Base-by-base conservation (phyloP, 2,797 vertebrate species). In the Pelodytes ibericus region DNA sequence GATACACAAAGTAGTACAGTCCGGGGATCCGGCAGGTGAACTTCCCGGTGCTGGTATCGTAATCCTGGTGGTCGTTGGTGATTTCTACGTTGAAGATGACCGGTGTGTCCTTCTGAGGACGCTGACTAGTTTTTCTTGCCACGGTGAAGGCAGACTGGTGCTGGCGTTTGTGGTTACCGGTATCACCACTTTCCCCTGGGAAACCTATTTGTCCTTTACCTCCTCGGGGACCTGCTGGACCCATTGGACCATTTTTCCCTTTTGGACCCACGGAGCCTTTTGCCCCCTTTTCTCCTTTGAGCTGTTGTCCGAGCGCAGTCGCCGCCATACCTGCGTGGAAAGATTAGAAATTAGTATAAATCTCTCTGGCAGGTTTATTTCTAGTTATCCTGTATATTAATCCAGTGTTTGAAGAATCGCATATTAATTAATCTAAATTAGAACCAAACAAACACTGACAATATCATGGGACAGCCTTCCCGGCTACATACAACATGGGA, bases 1-100 rank as follows among this genome's bases (percentile, higher is more conserved):
- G 89, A 83, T 89, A 90, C 27, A 87, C 67, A 0, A 95, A 95
- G 82, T 93, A 95, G 81, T 95, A 95, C 10, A 91, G 60, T 20
- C 94, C 93, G 0, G 92, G 80, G 2, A 92, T 18, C 0, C 41
- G 82, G 82, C 92, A 94, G 51, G 88, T 89, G 83, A 95, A 95
- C 71, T 84, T 93, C 63, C 93, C 91, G 0, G 91, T 87, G 9
- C 1, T 24, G 0, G 13, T 72, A 75, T 90, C 0, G 0, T 91
- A 95, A 72, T 94, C 84, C 0, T 64, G 0, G 53, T 93, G 86
- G 3, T 81, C 80, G 74, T 95, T 91, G 78, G 89, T 91, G 81
- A 95, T 75, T 27, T 64, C 27, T 0, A 11, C 26, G 66, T 82
- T 87, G 83, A 95, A 95, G 57, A 80, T 78, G 53, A 95, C 86